Conservation (phyloP, 1,140 invertebrate species). For the Megathymus violae region DNA sequence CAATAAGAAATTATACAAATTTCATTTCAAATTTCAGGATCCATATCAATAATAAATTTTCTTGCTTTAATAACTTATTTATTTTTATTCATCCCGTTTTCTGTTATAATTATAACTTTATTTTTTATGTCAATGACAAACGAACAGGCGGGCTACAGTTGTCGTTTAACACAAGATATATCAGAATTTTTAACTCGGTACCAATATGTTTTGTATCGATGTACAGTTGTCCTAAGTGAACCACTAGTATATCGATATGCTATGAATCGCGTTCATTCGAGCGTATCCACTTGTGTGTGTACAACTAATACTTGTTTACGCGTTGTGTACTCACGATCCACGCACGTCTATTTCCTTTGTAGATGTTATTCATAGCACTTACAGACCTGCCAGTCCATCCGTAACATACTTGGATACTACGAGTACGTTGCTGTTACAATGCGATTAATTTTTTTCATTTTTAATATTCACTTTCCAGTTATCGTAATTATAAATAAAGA, state of each 20-base stretch:
- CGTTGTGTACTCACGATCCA: slow-evolving; percentile 39
- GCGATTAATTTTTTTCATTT: slow-evolving; percentile 10
- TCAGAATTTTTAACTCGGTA: too few species aligned
- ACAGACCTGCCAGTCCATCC: not conserved
- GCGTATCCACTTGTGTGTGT: slow-evolving; percentile 32
- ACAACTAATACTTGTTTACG: slow-evolving; percentile 23
- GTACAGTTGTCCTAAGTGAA: not conserved
- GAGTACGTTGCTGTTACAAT: not conserved
- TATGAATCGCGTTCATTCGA: slow-evolving; percentile 34
- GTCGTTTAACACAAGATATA: too few species aligned
- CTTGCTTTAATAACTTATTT: too few species aligned
- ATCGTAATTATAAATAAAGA: too few species aligned
- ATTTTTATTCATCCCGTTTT: too few species aligned
- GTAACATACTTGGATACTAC: not conserved
- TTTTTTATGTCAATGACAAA: too few species aligned
- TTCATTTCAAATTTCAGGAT: too few species aligned
- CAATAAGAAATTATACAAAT: too few species aligned
- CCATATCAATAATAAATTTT: too few species aligned
- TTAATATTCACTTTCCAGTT: not conserved
- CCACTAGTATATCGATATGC: not conserved
- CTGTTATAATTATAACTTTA: too few species aligned
- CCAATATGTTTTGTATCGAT: too few species aligned
- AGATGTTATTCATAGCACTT: slow-evolving; percentile 43
- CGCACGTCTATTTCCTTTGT: slow-evolving; percentile 47
- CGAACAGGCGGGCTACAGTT: too few species aligned